Conservation (phyloP, 1,140 invertebrate genomes). For the Aleiodes sp. region DNA sequence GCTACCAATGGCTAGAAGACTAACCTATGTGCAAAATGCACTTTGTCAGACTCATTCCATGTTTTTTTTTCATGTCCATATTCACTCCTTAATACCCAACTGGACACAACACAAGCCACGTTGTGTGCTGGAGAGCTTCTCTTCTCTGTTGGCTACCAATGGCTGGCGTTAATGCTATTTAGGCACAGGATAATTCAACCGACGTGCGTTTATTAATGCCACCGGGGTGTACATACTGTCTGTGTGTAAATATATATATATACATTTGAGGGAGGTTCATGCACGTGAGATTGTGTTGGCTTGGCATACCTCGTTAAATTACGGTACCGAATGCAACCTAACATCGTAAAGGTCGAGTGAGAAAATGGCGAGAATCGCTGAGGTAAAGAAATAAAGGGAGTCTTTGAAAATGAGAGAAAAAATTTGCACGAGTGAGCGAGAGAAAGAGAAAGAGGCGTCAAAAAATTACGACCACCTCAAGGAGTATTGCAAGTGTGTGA, state of each 20-base stretch:
- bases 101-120: too few relatives aligned
- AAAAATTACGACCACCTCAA: conserved; percentile 1
- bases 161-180: conserved; percentile 26
- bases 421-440: not conserved
- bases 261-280: not conserved
- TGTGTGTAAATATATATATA: not conserved
- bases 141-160: not conserved
- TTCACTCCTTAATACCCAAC: conserved; percentile 10
- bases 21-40: not conserved
- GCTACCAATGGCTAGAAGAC: too few relatives aligned
- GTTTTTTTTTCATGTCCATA: not conserved
- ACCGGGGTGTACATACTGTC: conserved; percentile 11
- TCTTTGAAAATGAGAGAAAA: conserved; percentile 12
- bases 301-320: conserved; percentile 26
- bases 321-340: conserved; percentile 30
- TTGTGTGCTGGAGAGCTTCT: not conserved
- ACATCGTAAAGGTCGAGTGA: conserved; percentile 23
- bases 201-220: conserved; percentile 29
- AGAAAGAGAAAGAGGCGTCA: not conserved
- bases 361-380: conserved; percentile 17
- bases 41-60: not conserved
- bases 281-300: conserved; percentile 11
- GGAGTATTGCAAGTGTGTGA: not conserved
- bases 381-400: not conserved
- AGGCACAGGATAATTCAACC: conserved; percentile 26